Evolutionary conservation across 1,140 invertebrate species (phyloP).

Genomic region (Musca vetustissima): DNA sequence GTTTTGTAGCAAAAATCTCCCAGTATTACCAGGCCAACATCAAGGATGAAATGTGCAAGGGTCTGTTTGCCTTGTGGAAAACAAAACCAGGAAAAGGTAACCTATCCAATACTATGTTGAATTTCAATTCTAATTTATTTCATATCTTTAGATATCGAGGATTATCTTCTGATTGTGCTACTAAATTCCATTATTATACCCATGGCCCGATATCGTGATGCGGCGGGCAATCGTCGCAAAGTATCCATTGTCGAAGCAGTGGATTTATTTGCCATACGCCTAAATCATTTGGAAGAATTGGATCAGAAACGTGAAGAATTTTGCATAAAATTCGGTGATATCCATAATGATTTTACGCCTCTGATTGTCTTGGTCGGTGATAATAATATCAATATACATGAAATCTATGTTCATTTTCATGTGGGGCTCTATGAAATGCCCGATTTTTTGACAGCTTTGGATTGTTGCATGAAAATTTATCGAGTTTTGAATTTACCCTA

Average conservation of each 20-base stretch:
- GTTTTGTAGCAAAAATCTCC: conserved; percentile 6
- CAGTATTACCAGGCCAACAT: conserved; percentile 4
- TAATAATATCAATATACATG: conserved; percentile 24
- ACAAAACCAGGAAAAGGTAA: conserved; percentile 1
- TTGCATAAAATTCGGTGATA: conserved; percentile 9
- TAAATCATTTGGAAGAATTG: conserved; percentile 8
- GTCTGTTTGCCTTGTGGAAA: conserved; percentile 7
- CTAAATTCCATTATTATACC: conserved; percentile 13
- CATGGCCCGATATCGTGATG: conserved; percentile 9
- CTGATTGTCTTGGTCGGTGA: conserved; percentile 12
- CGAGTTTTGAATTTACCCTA: conserved; percentile 19
- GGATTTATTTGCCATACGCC: conserved; percentile 1
- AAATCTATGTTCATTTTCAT: conserved; percentile 26
- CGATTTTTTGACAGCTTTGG: conserved; percentile 21
- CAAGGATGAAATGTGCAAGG: conserved; percentile 7
- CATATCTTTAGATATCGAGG: neutral
- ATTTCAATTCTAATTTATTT: no score
- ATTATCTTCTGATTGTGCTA: neutral
- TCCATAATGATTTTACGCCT: neutral
- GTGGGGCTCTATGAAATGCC: conserved; percentile 26
- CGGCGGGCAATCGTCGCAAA: neutral
- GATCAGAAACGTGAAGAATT: conserved; percentile 22
- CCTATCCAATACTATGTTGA: no score
- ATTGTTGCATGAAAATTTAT: conserved; percentile 26
- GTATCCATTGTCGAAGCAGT: conserved; percentile 9